These are phyloP conservation scores for Philaethria dido DNA, from an alignment of 2,888 invertebrate genomes.

Conservation along the genomic window DNA sequence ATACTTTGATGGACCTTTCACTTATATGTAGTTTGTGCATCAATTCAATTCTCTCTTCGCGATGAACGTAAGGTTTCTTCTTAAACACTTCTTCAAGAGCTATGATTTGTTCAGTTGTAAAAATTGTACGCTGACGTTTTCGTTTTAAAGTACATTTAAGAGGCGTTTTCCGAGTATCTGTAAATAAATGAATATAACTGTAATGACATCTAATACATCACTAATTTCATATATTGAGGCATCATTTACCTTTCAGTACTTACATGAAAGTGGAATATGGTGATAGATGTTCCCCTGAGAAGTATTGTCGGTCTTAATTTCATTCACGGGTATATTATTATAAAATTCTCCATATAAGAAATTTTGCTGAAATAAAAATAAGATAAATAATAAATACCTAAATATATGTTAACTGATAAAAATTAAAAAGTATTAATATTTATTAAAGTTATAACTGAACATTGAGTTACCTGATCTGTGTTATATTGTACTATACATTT, in stretches of 20 bases:
- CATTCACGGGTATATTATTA: not conserved
- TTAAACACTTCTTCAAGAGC: constrained; percentile 88
- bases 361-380: not conserved
- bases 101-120: constrained; percentile 88
- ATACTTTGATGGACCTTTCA: constrained; percentile 89
- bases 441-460: constrained; percentile 1
- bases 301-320: no score
- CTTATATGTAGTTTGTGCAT: constrained; percentile 79
- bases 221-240: not conserved
- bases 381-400: not conserved
- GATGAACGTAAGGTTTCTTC: constrained; percentile 86
- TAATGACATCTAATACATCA: not conserved
- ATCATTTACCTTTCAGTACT: not conserved
- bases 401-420: no score
- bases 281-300: not conserved
- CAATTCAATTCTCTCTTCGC: constrained; percentile 87
- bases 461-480: constrained; percentile 11
- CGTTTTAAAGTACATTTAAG: constrained; percentile 51
- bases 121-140: constrained; percentile 89
- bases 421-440: not conserved
- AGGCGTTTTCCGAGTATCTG: constrained; percentile 25
- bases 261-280: not conserved
- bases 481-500: constrained; percentile 8
- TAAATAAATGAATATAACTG: constrained; percentile 2
- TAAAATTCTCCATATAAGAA: not conserved